Percentiles rank a stretch among this genome's conserved stretches.
Conservation (phyloP, 2,797 vertebrate genomes). For the Spea hammondii region DNA sequence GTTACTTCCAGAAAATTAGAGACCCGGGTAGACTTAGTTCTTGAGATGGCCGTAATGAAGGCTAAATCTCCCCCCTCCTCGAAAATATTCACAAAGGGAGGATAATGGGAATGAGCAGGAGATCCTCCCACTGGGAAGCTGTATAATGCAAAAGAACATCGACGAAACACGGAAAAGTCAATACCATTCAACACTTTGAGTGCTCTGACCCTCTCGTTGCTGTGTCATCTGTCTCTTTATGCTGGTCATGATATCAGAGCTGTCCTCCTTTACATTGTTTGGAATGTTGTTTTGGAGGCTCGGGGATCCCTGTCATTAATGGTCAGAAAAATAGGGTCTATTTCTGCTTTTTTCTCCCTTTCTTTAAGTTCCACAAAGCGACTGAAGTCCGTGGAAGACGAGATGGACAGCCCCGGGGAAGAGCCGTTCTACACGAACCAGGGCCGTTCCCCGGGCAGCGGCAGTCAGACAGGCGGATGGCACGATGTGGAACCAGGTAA, state of each 20-base stretch:
- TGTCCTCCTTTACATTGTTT: background rate
- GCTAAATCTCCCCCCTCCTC: too few species aligned
- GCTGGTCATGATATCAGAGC: background rate
- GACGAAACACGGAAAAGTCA: too few species aligned
- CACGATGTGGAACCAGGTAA: constrained; percentile 98
- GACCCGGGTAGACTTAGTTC: too few species aligned
- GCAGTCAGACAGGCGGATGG: constrained; percentile 93
- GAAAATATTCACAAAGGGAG: too few species aligned
- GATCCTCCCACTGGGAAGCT: too few species aligned
- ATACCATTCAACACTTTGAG: background rate
- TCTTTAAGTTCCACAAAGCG: constrained; percentile 89
- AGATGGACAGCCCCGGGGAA: constrained; percentile 95
- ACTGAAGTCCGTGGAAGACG: constrained; percentile 97
- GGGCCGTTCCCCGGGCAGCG: constrained; percentile 90
- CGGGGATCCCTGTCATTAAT: background rate
- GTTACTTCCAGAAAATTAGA: too few species aligned
- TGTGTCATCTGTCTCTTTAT: too few species aligned
- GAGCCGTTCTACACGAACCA: constrained; percentile 93
- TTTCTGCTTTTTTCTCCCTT: background rate
- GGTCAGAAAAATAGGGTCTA: background rate
- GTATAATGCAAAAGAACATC: too few species aligned
- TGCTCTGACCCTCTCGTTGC: too few species aligned
- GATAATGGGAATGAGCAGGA: too few species aligned
- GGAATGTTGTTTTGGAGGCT: background rate
- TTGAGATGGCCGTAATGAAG: too few species aligned